These are phyloP conservation scores for Scaptodrosophila lebanonensis DNA, from an alignment of 1,140 invertebrate genomes.

Conservation along the genomic window DNA sequence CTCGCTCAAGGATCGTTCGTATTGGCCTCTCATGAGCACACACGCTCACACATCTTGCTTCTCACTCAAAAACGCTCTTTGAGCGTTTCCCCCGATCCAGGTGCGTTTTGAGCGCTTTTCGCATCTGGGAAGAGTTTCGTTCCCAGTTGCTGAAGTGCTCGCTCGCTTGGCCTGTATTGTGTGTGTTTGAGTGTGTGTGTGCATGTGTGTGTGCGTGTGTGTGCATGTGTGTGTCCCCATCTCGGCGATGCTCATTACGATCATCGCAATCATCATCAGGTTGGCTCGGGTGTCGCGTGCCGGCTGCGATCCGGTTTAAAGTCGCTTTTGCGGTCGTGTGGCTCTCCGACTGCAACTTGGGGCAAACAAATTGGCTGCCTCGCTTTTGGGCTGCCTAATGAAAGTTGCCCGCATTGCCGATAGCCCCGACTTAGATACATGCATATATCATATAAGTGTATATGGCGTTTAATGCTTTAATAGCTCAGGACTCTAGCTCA, in stretches of 20 bases:
- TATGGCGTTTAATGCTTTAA: conserved; percentile 25
- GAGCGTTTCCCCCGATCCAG: too few species aligned
- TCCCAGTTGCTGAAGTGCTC: too few species aligned
- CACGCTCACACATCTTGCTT: neutral
- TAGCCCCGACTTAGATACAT: too few species aligned
- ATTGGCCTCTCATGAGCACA: neutral
- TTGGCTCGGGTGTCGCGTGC: conserved; percentile 53
- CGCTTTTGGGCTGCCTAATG: conserved; percentile 21
- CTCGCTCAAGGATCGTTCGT: conserved; percentile 32
- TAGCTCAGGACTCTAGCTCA: neutral
- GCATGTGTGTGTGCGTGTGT: too few species aligned
- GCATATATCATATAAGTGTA: neutral
- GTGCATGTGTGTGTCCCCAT: too few species aligned
- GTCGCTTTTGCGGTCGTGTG: conserved; percentile 17
- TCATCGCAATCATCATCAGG: too few species aligned
- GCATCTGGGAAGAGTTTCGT: conserved; percentile 6
- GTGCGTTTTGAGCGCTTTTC: conserved; percentile 7
- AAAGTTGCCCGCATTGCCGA: conserved; percentile 6
- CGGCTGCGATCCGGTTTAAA: conserved; percentile 57
- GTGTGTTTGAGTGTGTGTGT: too few species aligned
- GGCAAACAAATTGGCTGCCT: neutral
- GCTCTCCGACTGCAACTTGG: conserved; percentile 2
- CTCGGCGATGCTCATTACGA: too few species aligned
- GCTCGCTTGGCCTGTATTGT: too few species aligned
- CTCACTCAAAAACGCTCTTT: neutral